Evolutionary conservation across 1,140 invertebrate species (phyloP).

Genomic region (Anastrepha ludens): DNA sequence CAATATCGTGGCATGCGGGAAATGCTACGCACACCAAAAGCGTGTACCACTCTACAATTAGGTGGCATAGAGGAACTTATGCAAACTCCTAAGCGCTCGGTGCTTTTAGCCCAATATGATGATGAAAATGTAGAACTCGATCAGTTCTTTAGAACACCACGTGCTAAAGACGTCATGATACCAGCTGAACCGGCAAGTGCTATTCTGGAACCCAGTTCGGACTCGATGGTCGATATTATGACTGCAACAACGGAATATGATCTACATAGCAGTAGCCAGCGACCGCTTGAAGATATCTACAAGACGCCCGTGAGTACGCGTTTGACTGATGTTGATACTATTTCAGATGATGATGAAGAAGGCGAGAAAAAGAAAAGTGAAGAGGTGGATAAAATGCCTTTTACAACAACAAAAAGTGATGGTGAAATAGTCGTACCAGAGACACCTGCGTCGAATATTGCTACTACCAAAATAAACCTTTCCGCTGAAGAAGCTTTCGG

Average conservation of each 20-base stretch:
- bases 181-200: slow-evolving; percentile 66
- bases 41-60: slow-evolving; percentile 62
- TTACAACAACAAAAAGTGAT: neutral
- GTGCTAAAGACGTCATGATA: slow-evolving; percentile 68
- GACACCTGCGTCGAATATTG: neutral
- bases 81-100: slow-evolving; percentile 54
- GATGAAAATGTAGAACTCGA: slow-evolving; percentile 57
- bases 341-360: slow-evolving; percentile 24
- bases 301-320: slow-evolving; percentile 57
- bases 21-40: slow-evolving; percentile 53
- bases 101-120: slow-evolving; percentile 7
- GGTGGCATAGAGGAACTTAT: slow-evolving; percentile 64
- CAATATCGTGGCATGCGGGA: slow-evolving; percentile 57
- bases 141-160: slow-evolving; percentile 65
- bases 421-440: neutral
- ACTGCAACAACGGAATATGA: slow-evolving; percentile 64
- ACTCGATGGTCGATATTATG: slow-evolving; percentile 27
- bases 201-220: slow-evolving; percentile 57
- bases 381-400: neutral
- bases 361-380: neutral
- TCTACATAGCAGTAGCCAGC: slow-evolving; percentile 60
- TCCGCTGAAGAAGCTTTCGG: slow-evolving; percentile 55
- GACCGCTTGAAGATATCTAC: slow-evolving; percentile 65
- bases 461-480: neutral
- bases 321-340: slow-evolving; percentile 44